Conservation (phyloP, 2,113 vertebrate species). For the Nannospalax galili region DNA sequence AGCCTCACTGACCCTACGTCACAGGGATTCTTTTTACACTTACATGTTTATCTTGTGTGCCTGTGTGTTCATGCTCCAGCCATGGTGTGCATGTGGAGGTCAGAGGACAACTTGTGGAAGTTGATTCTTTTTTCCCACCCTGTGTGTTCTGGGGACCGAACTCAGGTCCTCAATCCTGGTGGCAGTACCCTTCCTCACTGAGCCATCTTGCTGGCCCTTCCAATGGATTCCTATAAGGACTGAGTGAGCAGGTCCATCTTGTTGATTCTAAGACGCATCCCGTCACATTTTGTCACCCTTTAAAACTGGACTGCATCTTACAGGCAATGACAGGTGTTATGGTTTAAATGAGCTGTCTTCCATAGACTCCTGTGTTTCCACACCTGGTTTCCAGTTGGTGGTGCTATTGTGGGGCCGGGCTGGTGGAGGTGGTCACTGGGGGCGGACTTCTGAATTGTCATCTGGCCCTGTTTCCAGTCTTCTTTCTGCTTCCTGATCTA, state of each 20-base stretch:
- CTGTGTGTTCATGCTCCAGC: neutral
- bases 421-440: neutral
- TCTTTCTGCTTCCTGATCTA: neutral
- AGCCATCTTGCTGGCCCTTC: neutral
- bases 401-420: neutral
- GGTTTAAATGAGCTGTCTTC: neutral
- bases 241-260: neutral
- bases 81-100: neutral
- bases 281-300: neutral
- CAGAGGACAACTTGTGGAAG: neutral
- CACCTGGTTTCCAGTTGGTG: neutral
- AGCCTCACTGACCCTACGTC: neutral
- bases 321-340: neutral
- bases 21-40: neutral
- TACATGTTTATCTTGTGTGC: neutral
- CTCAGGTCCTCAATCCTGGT: neutral
- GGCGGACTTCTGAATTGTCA: neutral
- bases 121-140: neutral
- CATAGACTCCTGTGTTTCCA: neutral
- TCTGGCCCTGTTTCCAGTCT: neutral
- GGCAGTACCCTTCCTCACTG: neutral
- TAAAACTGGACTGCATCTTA: neutral
- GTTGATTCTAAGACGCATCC: neutral
- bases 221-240: neutral
- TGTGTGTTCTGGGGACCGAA: neutral